Base-by-base conservation (phyloP, 2,113 vertebrate species). In the Callocephalon fimbriatum region DNA sequence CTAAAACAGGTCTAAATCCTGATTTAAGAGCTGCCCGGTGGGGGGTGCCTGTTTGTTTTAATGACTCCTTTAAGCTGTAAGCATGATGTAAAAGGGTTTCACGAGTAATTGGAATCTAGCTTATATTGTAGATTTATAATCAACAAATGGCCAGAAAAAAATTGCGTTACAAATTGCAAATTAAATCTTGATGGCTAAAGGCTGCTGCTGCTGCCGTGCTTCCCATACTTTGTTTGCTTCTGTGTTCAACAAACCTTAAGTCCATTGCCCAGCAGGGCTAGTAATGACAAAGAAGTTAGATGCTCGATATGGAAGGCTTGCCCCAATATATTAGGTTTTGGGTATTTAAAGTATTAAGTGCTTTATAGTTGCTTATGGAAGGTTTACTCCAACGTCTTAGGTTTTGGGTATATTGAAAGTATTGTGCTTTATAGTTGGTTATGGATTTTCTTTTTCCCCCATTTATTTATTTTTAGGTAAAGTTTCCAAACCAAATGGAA, bases 191-290 rank as follows among this genome's bases (percentile, higher is more conserved):
- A 37, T n/a, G 21, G 27, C 22, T 85, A 77, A 79, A 85, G 31
- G 31, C 21, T 12, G 12, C 22, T 68, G 29, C 27, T 65, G 0
- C 23, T 56, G 17, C 31, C 11, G 27, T 53, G 7, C 31, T 86
- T 14, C 10, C 12, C 38, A 18, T 6, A 10, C 3, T 76, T 40
- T 50, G 1, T 80, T 89, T 77, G 32, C 4, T 42, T 87, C 35
- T 78, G 6, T 47, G 50, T 42, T 6, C 2, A 59, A 20, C 8
- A 61, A 71, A 59, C 20, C 6, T 70, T 21, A 61, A 15, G 19
- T 32, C 19, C 0, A 0, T 48, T 80, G 37, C 10, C 37, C n/a
- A 53, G 47, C 6, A 14, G 11, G 6, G 29, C 22, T 0, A 20
- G 5, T 51, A 47, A 50, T 13, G 20, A 22, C 6, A 37, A 48